Evolutionary conservation across 2,888 invertebrate genomes (phyloP).

Genomic region (Rhagonycha fulva): DNA sequence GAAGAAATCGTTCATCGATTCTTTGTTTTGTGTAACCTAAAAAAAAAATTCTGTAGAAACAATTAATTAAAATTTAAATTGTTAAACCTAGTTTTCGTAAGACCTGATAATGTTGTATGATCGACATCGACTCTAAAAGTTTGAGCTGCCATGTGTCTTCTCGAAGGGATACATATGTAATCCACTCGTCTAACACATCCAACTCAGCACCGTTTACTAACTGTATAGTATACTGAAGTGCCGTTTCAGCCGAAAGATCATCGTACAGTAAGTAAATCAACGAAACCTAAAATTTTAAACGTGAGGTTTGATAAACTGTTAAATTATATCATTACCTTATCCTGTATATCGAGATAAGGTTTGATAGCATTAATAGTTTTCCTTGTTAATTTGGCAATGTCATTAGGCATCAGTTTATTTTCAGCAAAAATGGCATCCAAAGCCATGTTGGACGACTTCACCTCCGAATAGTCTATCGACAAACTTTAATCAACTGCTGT

Average conservation of each 20-base stretch:
- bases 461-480: not conserved
- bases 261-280: constrained; percentile 48
- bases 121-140: constrained; percentile 59
- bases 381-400: constrained; percentile 6
- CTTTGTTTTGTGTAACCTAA: constrained; percentile 37
- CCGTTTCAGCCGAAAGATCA: constrained; percentile 31
- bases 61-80: not conserved
- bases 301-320: not conserved
- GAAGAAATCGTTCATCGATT: constrained; percentile 36
- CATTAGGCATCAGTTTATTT: not conserved
- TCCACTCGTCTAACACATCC: constrained; percentile 44
- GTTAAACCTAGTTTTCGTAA: constrained; percentile 51
- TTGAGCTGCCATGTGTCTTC: constrained; percentile 38
- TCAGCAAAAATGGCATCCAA: not conserved
- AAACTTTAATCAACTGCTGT: not conserved
- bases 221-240: constrained; percentile 37
- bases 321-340: constrained; percentile 50
- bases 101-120: constrained; percentile 55
- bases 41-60: constrained; percentile 8
- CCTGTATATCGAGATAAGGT: constrained; percentile 54
- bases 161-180: constrained; percentile 14
- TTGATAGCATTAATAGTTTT: constrained; percentile 54
- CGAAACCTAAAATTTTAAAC: constrained; percentile 40
- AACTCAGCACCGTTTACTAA: constrained; percentile 28
- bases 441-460: not conserved